phyloP scores from a whole-genome alignment of 2,797 vertebrate genomes.

The Mus caroli region DNA sequence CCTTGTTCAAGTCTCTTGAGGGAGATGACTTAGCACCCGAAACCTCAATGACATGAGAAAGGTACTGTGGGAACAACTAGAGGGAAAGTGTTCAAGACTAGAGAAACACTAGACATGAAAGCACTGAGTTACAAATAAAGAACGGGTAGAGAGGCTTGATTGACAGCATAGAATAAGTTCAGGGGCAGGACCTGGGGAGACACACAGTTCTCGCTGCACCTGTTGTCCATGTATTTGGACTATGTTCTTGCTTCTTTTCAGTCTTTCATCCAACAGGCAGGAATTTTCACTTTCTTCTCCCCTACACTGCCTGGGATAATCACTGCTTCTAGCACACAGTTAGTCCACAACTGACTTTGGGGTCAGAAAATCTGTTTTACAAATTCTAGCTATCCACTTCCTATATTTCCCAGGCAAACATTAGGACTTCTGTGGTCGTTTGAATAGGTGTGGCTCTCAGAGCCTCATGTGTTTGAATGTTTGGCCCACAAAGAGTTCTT shows the following conservation, averaged over 20 bases:
- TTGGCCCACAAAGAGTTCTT: not conserved
- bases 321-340: fast-evolving
- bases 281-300: not conserved
- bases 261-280: not conserved
- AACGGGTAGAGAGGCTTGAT: not conserved
- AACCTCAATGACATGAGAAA: not conserved
- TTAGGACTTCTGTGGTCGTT: not conserved
- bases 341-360: not conserved
- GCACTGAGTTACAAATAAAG: not conserved
- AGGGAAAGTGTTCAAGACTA: not conserved
- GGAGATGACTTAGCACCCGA: not conserved
- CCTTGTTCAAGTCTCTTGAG: not conserved
- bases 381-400: not conserved
- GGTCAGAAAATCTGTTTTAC: not conserved
- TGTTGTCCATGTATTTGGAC: fast-evolving
- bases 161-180: not conserved
- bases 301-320: not conserved
- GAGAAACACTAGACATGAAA: not conserved
- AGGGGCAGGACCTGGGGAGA: too few species aligned
- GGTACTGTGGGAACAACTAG: not conserved
- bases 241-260: not conserved
- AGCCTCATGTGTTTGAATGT: not conserved
- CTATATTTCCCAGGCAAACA: not conserved
- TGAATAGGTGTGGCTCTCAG: not conserved
- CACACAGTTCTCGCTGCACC: not conserved